These are phyloP conservation scores for Quadroppia sp. DNA, from an alignment of 2,888 invertebrate genomes.

Conservation along the genomic window DNA sequence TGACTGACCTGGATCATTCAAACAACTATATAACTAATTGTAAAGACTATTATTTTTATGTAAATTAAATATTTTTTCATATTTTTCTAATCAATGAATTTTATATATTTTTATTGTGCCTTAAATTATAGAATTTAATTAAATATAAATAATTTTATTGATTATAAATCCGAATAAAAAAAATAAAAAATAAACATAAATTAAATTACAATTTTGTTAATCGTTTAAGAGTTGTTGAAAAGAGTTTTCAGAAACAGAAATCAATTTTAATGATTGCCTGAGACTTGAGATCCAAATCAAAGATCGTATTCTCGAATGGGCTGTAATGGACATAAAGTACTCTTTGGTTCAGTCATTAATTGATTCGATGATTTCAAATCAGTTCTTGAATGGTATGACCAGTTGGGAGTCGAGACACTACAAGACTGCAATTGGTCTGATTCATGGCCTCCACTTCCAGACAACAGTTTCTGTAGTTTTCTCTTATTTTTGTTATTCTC, in stretches of 20 bases:
- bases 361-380: constrained; percentile 9
- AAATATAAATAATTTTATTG: too few species aligned
- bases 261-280: constrained; percentile 9
- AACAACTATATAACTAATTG: neutral
- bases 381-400: constrained; percentile 16
- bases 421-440: neutral
- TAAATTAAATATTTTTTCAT: neutral
- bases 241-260: neutral
- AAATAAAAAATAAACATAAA: too few species aligned
- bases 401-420: constrained; percentile 11
- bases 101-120: too few species aligned
- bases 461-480: neutral
- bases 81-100: too few species aligned
- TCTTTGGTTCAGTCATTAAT: neutral
- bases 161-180: too few species aligned
- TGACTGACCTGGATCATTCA: neutral
- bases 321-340: neutral
- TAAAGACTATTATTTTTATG: neutral
- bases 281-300: neutral
- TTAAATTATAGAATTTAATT: too few species aligned
- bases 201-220: too few species aligned
- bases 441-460: neutral
- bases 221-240: neutral
- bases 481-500: neutral
- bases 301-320: constrained; percentile 6